Percentiles rank a stretch among this genome's conserved stretches.
Evolutionary conservation across 53 echinoderm and acorn worm species (phyloP).

Genomic region (Zoroaster sp.): DNA sequence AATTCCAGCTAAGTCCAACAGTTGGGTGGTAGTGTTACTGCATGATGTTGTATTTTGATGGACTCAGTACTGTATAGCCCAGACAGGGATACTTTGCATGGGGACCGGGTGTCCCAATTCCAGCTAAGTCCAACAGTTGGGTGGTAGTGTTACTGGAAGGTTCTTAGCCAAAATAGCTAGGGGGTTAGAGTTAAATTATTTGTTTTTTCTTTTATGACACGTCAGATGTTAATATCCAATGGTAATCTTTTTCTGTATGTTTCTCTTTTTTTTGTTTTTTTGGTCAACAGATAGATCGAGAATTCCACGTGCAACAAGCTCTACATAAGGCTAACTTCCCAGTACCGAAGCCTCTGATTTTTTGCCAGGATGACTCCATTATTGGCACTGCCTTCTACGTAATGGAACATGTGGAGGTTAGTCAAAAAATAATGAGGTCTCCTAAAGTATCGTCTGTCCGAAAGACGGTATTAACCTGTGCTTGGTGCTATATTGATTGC

Average conservation of each 20-base stretch:
- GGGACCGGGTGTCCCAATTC: no score
- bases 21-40: no score
- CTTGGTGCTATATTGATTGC: no score
- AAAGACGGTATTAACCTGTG: no score
- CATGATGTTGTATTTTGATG: no score
- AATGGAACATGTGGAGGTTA: conserved; percentile 89
- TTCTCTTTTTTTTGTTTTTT: neutral
- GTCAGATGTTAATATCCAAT: neutral
- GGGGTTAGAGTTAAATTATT: neutral
- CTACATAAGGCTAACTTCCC: conserved; percentile 74
- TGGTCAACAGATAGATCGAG: conserved; percentile 67
- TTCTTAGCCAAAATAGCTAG: no score
- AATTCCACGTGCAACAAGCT: conserved; percentile 78
- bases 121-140: no score
- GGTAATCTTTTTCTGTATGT: neutral
- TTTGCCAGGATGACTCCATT: conserved; percentile 73
- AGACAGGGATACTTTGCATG: no score
- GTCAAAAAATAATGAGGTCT: neutral
- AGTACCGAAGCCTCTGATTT: conserved; percentile 76
- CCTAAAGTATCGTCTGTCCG: no score
- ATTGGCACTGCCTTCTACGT: conserved; percentile 95
- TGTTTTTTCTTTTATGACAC: neutral
- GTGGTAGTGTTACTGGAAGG: no score
- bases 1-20: no score
- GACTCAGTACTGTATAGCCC: no score